Conservation (phyloP, 2,113 vertebrate genomes). For the Laticauda colubrina region DNA sequence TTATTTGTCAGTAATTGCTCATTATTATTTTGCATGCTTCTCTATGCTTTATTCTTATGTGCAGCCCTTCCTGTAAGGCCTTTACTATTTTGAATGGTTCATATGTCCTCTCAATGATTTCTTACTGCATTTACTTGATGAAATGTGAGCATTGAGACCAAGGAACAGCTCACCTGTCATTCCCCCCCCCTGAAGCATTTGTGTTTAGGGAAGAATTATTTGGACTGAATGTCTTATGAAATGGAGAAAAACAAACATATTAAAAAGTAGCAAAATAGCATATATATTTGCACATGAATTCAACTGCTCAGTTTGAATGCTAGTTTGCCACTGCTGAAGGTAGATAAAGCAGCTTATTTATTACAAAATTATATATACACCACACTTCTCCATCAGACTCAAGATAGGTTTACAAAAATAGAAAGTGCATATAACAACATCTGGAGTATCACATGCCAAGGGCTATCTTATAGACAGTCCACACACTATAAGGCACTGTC, state of each 20-base stretch:
- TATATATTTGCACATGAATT: neutral
- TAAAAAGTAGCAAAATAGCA: constrained; percentile 25
- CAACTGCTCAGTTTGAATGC: constrained; percentile 27
- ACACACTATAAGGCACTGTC: neutral
- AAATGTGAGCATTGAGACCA: constrained; percentile 30
- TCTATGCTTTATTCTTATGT: constrained; percentile 22
- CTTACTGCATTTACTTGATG: constrained; percentile 33
- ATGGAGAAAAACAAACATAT: constrained; percentile 34
- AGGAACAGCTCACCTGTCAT: constrained; percentile 26
- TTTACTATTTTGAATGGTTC: constrained; percentile 39
- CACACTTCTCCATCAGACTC: neutral
- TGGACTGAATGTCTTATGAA: constrained; percentile 29
- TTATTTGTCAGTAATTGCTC: constrained; percentile 36
- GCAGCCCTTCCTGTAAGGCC: constrained; percentile 28
- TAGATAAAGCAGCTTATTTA: neutral
- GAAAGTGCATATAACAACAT: neutral
- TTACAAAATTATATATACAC: neutral
- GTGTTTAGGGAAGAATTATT: constrained; percentile 39
- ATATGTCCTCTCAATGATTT: constrained; percentile 38
- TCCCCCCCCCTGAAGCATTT: constrained; percentile 40
- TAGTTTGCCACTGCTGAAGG: constrained; percentile 21
- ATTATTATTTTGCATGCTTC: constrained; percentile 31
- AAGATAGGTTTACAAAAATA: neutral
- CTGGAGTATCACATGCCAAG: neutral
- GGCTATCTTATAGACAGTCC: neutral